Evolutionary conservation across 2,888 invertebrate genomes (phyloP).

Genomic region (Nysson spinosus): DNA sequence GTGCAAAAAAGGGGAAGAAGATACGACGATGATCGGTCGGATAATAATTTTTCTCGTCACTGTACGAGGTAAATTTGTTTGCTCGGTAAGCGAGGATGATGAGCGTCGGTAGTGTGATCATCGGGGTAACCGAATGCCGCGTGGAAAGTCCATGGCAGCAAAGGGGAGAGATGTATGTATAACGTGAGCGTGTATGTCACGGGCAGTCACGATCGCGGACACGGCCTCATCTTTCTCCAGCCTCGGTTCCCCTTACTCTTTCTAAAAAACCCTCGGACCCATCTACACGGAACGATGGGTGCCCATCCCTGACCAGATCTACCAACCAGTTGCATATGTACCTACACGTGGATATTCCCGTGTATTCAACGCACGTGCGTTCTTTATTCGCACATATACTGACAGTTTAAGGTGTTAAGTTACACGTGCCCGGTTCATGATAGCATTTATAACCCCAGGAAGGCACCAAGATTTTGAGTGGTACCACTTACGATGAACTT

Average conservation of each 20-base stretch:
- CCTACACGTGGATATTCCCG: constrained; percentile 5
- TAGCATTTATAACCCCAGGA: constrained; percentile 34
- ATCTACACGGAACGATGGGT: constrained; percentile 23
- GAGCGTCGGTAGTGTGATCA: constrained; percentile 55
- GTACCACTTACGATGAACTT: background rate
- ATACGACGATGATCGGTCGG: constrained; percentile 19
- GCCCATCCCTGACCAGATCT: constrained; percentile 28
- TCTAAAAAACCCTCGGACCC: constrained; percentile 17
- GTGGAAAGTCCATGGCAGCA: constrained; percentile 47
- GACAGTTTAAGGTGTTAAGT: constrained; percentile 62
- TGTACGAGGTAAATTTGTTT: constrained; percentile 27
- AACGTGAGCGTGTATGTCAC: constrained; percentile 67
- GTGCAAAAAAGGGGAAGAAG: constrained; percentile 1
- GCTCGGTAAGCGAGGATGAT: constrained; percentile 36
- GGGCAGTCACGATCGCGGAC: constrained; percentile 67
- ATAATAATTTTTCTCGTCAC: constrained; percentile 48
- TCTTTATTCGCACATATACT: constrained; percentile 24
- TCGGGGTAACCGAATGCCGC: constrained; percentile 56
- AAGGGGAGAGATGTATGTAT: constrained; percentile 54
- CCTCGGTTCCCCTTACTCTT: constrained; percentile 23
- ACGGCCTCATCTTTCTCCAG: constrained; percentile 61
- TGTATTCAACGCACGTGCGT: constrained; percentile 19
- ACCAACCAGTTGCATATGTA: constrained; percentile 10
- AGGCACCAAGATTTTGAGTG: constrained; percentile 10
- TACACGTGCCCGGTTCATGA: constrained; percentile 52